phyloP scores from a whole-genome alignment of 2,113 vertebrate species.

The Pan troglodytes region NHGRI_mPanTro3-v2.1_pri NC_072404.2:89037001-89037500 shows the following conservation, averaged over 20 bases:
- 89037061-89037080: neutral
- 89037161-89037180: neutral
- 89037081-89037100: neutral
- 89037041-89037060: conserved; percentile 14
- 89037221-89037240: neutral
- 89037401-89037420: neutral
- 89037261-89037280: neutral
- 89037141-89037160: conserved; percentile 21
- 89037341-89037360: conserved; percentile 7
- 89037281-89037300: neutral
- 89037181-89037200: neutral
- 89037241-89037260: neutral
- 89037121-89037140: neutral
- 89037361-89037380: neutral
- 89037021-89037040: neutral
- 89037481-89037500: neutral
- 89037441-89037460: neutral
- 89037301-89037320: neutral
- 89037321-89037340: neutral
- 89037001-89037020: neutral
- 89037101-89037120: neutral
- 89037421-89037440: conserved; percentile 4
- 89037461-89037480: neutral
- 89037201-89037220: neutral
- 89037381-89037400: conserved; percentile 1